These are phyloP conservation scores for Diadumene lineata DNA, from an alignment of 92 coral and sea anemone species.

Conservation along the genomic window DNA sequence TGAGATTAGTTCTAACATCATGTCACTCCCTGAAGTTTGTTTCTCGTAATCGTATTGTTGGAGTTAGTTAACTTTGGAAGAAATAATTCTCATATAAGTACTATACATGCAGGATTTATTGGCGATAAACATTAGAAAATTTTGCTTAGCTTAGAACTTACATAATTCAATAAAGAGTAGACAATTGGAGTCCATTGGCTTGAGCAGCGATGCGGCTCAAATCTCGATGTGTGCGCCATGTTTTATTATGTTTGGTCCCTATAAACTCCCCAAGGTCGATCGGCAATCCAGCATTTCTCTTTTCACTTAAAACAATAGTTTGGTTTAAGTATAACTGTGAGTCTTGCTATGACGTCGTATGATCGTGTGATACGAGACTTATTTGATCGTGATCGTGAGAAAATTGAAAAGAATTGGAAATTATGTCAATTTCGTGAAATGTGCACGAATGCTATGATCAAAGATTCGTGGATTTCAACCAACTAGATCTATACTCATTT, in stretches of 20 bases:
- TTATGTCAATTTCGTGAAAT: constrained; percentile 17
- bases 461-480: too few relatives aligned
- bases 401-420: background rate
- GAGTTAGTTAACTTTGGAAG: background rate
- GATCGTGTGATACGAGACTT: background rate
- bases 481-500: too few relatives aligned
- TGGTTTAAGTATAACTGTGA: background rate
- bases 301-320: constrained; percentile 1
- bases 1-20: background rate
- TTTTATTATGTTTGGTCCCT: background rate
- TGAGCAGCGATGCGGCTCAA: background rate
- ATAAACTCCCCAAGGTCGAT: background rate
- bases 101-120: background rate
- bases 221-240: constrained; percentile 14
- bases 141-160: constrained; percentile 4
- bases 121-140: constrained; percentile 3
- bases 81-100: too few relatives aligned
- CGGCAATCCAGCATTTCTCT: constrained; percentile 5
- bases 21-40: background rate
- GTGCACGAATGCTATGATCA: constrained; percentile 20
- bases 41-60: background rate
- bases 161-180: background rate
- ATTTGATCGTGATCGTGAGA: background rate
- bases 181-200: constrained; percentile 14
- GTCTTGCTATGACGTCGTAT: background rate